Percentiles rank a stretch among this genome's conserved stretches.
phyloP scores from a whole-genome alignment of 2,797 vertebrate species.

The Cygnus olor region DNA sequence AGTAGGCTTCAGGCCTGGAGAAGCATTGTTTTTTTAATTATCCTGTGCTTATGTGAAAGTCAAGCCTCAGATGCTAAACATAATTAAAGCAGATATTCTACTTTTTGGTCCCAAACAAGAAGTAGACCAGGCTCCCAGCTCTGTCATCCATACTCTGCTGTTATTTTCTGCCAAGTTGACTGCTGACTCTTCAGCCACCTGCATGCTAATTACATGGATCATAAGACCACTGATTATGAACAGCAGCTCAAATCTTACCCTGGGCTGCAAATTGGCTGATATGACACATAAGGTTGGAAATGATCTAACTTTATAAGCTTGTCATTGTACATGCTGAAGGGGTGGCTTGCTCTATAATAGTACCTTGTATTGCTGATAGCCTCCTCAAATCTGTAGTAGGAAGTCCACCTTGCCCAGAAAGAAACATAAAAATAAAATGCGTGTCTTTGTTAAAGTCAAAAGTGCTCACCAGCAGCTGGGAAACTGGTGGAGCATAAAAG shows the following conservation, averaged over 20 bases:
- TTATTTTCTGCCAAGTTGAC: neutral
- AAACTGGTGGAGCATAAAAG: neutral
- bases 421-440: neutral
- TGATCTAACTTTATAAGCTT: neutral
- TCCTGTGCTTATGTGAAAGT: constrained; percentile 4
- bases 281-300: neutral
- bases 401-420: neutral
- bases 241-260: neutral
- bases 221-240: neutral
- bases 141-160: neutral
- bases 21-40: constrained; percentile 46
- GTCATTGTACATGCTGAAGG: neutral
- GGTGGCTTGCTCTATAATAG: neutral
- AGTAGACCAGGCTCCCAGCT: neutral
- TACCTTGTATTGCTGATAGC: neutral
- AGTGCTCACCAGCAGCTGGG: neutral
- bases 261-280: neutral
- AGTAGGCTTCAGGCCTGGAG: constrained; percentile 30
- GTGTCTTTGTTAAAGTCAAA: neutral
- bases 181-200: neutral
- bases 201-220: neutral
- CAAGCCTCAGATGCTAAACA: neutral
- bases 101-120: neutral
- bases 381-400: neutral
- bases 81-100: constrained; percentile 34